Evolutionary conservation across 2,113 vertebrate species (phyloP), one percentile per base, ranked within the genome.

Genomic region (Rhabdornis inornatus): DNA sequence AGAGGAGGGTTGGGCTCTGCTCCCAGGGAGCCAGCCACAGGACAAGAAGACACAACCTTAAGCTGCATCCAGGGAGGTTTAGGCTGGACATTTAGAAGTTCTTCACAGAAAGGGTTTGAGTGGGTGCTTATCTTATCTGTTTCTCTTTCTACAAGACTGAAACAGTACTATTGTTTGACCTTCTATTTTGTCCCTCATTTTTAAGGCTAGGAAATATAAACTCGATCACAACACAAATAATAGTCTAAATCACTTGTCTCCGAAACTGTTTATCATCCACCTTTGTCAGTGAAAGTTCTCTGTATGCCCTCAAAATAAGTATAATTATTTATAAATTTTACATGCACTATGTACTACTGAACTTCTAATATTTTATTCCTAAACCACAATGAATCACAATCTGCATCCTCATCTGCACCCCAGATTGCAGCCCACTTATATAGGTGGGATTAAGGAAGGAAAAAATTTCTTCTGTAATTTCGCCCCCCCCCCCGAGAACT

Each of bases 31-130:
- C 17, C 10, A 59, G 52, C 7, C 21, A 10, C 14, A 52, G 27
- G 31, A 52, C 31, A 52, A 59, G 31, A 86, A 22, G 7, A 18
- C 22, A 44, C 1, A 37, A 44, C 5, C 22, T 33, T 8, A 59
- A 52, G 9, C 9, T 77, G 27, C 0, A 0, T 11, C 37, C 0
- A 1, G 13, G 45, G 16, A 30, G 4, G 15, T 57, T 40, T 50
- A 31, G 25, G 9, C 23, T 74, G 40, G 49, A 19, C 40, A 33
- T 15, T 18, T 47, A 33, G 37, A 66, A 68, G 13, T 3, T 59
- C 16, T 66, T 57, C 13, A 11, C 37, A 68, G 53, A 9, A 52
- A 42, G 8, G 11, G 23, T 37, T 75, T 49, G 8, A 4, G 3
- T 70, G 2, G 2, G 20, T 37, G 2, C 5, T 78, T 49, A 4